Evolutionary conservation across 2,888 invertebrate genomes (phyloP), one percentile per base, ranked within the genome.

Genomic region (Charanyca ferruginea): DNA sequence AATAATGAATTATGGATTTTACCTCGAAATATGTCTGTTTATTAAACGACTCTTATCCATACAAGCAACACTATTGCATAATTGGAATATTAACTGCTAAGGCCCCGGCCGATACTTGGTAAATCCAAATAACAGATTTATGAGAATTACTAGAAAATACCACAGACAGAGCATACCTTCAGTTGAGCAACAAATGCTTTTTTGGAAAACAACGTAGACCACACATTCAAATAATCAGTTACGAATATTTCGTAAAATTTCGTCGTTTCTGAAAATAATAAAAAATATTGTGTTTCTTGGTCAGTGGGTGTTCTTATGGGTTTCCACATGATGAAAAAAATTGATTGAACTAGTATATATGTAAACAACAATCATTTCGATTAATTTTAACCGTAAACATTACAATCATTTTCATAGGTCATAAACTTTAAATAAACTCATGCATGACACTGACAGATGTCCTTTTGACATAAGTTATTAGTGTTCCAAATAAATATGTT

Each of bases 151-250:
- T 6, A 11, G 3, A 45, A 48, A 16, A 53, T 63, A 92, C 93
- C 7, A 11, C 3, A 11, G 9, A 11, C 3, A 11, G 3, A 45
- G 41, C 13, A 53, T 65, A 92, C 93, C 87, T 88, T 89, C 38
- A 93, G 72, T 75, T 80, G 74, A 47, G 66, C 59, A 48, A 90
- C 53, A 73, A 93, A 90, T 62, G 77, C 78, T 23, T 79, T 76
- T 77, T 86, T 78, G 4, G 85, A 69, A 44, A 83, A 86, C 58
- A 62, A 42, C 20, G 69, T 60, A 55, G 65, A 85, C 92, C 92
- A 93, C 61, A 91, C 66, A 16, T 69, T 71, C 6, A 90, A 45
- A 71, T 82, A 91, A 73, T 92, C 87, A 6, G 92, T 90, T 44
- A 91, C 42, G 35, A 65, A 83, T 64, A 92, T 82, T 74, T 88